These are phyloP conservation scores for Sphinx pinastri DNA, from an alignment of 2,888 invertebrate genomes.

Conservation along the genomic window DNA sequence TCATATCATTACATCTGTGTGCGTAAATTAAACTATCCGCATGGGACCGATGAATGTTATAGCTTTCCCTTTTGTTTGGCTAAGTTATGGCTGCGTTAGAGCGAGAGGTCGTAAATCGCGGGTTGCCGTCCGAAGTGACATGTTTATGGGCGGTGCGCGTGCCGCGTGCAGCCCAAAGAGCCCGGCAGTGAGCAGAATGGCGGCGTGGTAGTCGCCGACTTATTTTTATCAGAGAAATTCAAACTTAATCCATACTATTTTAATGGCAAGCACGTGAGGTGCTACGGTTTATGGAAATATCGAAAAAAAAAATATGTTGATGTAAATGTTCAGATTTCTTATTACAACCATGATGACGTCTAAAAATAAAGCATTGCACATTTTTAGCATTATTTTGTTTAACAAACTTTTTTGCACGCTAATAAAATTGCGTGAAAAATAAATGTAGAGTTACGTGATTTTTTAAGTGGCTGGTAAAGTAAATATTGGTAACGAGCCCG, in stretches of 20 bases:
- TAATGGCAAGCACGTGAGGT: slow-evolving; percentile 21
- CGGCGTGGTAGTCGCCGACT: slow-evolving; percentile 54
- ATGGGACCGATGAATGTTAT: slow-evolving; percentile 82
- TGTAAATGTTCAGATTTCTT: not conserved
- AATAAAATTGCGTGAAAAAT: too few species aligned
- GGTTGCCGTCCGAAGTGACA: slow-evolving; percentile 77
- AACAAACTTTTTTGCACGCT: not conserved
- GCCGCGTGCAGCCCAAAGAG: slow-evolving; percentile 64
- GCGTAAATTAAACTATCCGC: slow-evolving; percentile 83
- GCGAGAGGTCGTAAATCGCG: slow-evolving; percentile 82
- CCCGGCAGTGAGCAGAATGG: slow-evolving; percentile 79
- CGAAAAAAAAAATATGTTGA: not conserved
- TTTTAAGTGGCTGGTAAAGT: too few species aligned
- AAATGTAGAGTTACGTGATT: too few species aligned
- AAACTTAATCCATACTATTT: slow-evolving; percentile 22
- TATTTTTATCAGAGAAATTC: slow-evolving; percentile 26
- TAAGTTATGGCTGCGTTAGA: slow-evolving; percentile 81
- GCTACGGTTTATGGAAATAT: not conserved
- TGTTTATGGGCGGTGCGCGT: slow-evolving; percentile 82
- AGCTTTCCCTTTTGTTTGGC: slow-evolving; percentile 83
- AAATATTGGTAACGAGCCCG: too few species aligned
- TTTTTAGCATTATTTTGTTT: not conserved
- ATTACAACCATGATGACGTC: not conserved
- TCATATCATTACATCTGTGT: slow-evolving; percentile 76
- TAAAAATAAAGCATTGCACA: not conserved